Evolutionary conservation across 2,888 invertebrate genomes (phyloP), one percentile per base, ranked within the genome.

Genomic region (Timema cristinae): DNA sequence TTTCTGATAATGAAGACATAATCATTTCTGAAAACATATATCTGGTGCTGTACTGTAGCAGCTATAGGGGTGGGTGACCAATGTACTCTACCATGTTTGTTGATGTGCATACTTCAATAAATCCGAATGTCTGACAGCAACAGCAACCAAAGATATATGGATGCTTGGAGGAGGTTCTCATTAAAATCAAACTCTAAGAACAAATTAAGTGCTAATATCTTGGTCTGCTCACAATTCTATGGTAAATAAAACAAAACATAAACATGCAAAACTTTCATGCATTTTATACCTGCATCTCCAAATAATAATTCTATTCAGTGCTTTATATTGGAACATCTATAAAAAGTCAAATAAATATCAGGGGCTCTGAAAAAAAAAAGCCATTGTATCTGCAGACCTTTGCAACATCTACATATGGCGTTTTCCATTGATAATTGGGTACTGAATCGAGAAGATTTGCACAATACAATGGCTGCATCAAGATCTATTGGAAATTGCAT

Each of bases 171-270:
- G 56, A 56, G 56, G 13, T n/a, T 8, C n/a, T 56, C 16, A 16
- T 13, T 16, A 15, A 56, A 56, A 56, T 10, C 7, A 13, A 2
- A 56, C n/a, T 16, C n/a, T 15, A 56, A 56, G 9, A 11, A 15
- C 56, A 56, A 56, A 56, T 13, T n/a, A 6, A 56, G 5, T 56
- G 56, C 8, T 8, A 15, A 15, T 56, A 11, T 6, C 9, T 7
- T 56, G 56, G 56, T 56, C 56, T 16, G 56, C 56, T 8, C 56
- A 56, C 56, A 56, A 56, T 56, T 56, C 11, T 16, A 13, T 56
- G 56, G 8, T 56, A 56, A 56, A 56, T 56, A 16, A 10, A 56
- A 56, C 1, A 2, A 56, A 56, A 56, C 56, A 56, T 15, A 56
- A 56, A 56, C n/a, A 56, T 5, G n/a, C n/a, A 16, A 6, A 11